These are phyloP conservation scores for Oreochromis niloticus DNA, from an alignment of 2,113 vertebrate species.

Conservation along the genomic window DNA sequence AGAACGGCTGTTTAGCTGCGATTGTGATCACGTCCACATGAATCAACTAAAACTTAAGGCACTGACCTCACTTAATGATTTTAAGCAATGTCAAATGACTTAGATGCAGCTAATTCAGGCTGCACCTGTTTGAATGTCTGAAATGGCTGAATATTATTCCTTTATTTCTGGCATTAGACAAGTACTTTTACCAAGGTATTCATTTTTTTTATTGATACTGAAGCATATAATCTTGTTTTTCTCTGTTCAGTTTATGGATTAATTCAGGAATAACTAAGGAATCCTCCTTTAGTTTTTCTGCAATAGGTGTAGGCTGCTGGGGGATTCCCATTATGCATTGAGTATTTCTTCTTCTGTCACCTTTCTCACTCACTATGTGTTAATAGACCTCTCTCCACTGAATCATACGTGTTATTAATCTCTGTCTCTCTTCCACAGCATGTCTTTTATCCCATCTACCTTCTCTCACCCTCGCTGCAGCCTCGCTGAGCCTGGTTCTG, in stretches of 20 bases:
- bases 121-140: not conserved
- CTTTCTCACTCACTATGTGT: not conserved
- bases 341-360: not conserved
- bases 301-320: not conserved
- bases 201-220: not conserved
- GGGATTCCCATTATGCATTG: not conserved
- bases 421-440: not conserved
- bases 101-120: not conserved
- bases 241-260: not conserved
- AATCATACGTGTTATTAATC: rapidly evolving
- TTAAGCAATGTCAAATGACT: not conserved
- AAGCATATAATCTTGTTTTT: not conserved
- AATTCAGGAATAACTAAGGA: not conserved
- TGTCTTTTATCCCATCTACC: not conserved
- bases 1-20: rapidly evolving
- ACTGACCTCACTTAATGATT: not conserved
- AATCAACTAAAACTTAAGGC: not conserved
- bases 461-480: rapidly evolving
- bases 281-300: not conserved
- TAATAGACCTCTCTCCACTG: rapidly evolving
- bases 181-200: not conserved
- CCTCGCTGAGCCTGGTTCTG: not conserved
- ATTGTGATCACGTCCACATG: not conserved
- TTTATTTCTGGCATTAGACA: not conserved
- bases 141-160: not conserved